These are phyloP conservation scores for Leptobrachium ailaonicum DNA, from an alignment of 2,113 vertebrate species.

Conservation along the genomic window DNA sequence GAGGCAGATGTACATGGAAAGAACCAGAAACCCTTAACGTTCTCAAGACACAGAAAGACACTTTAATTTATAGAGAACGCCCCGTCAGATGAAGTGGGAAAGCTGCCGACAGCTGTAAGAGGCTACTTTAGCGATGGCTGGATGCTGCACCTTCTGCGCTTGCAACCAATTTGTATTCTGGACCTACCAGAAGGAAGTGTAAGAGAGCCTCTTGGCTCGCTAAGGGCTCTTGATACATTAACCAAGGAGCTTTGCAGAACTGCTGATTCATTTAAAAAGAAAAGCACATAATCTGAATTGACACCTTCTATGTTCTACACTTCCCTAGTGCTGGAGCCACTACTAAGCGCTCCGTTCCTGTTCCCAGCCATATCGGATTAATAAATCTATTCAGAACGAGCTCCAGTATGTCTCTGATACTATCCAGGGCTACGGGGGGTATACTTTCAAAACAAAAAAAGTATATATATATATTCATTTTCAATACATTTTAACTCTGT, in stretches of 20 bases:
- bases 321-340: not conserved
- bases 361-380: not conserved
- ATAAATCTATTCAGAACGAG: too few species aligned
- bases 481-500: too few species aligned
- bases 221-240: not conserved
- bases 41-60: too few species aligned
- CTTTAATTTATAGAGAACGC: too few species aligned
- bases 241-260: not conserved
- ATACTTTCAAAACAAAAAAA: too few species aligned
- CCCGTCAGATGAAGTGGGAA: too few species aligned
- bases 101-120: not conserved
- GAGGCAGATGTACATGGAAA: too few species aligned
- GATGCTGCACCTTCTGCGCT: not conserved
- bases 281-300: not conserved
- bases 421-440: too few species aligned
- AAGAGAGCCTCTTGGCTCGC: not conserved
- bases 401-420: too few species aligned
- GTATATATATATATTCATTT: too few species aligned
- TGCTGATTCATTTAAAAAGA: not conserved
- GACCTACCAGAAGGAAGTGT: not conserved
- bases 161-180: not conserved
- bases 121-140: not conserved
- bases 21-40: too few species aligned
- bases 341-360: not conserved
- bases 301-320: not conserved